These are phyloP conservation scores for Scaptodrosophila lebanonensis DNA, from an alignment of 1,140 invertebrate genomes.

Conservation along the genomic window DNA sequence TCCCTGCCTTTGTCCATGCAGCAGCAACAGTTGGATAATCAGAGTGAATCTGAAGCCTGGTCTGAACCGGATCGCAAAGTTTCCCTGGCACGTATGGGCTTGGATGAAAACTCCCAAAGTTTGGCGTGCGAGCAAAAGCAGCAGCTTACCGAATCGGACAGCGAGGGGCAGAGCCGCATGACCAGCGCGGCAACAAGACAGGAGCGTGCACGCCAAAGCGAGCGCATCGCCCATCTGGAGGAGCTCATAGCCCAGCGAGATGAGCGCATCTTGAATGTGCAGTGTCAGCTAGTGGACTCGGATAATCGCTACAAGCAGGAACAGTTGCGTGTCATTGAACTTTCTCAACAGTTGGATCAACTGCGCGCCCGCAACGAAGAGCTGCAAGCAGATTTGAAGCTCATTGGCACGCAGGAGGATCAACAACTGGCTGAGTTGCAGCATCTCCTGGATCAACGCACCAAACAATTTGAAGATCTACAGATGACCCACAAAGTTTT, in stretches of 20 bases:
- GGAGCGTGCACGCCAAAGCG: conserved; percentile 69
- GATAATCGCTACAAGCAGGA: conserved; percentile 77
- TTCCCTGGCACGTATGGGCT: conserved; percentile 86
- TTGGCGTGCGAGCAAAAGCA: conserved; percentile 20
- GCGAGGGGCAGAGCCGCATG: conserved; percentile 38
- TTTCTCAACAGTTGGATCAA: conserved; percentile 53
- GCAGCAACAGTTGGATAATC: conserved; percentile 77
- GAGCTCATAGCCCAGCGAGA: conserved; percentile 78
- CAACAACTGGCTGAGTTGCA: conserved; percentile 41
- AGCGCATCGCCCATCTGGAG: conserved; percentile 78
- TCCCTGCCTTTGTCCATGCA: conserved; percentile 36
- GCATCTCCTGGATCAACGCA: conserved; percentile 28
- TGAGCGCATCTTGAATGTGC: conserved; percentile 73
- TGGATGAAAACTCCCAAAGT: conserved; percentile 76
- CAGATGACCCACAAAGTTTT: conserved; percentile 66
- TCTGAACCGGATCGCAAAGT: conserved; percentile 90
- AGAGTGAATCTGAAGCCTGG: conserved; percentile 89
- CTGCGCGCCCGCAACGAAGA: conserved; percentile 53
- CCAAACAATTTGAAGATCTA: conserved; percentile 48
- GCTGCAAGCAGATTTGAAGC: conserved; percentile 62
- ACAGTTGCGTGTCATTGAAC: conserved; percentile 77
- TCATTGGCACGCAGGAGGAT: conserved; percentile 49
- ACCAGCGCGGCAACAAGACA: conserved; percentile 45
- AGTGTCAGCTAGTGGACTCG: conserved; percentile 74
- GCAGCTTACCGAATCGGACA: conserved; percentile 64